Base-by-base conservation (phyloP, 2,888 invertebrate genomes). In the Ophioninae sp. region DNA sequence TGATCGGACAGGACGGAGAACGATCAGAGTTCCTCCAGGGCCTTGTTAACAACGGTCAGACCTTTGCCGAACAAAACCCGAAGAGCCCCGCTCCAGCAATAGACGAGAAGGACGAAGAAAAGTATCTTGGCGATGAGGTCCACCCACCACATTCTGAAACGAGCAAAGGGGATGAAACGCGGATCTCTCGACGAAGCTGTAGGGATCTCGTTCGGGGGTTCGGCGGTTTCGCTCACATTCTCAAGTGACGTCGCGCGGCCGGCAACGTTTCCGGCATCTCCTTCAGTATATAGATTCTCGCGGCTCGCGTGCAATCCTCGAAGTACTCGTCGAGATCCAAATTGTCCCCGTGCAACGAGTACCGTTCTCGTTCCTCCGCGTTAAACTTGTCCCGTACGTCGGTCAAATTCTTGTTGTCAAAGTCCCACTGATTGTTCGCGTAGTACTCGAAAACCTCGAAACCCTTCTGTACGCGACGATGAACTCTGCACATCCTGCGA, bases 401-500 rank as follows among this genome's bases (percentile, higher is more conserved):
- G 8, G 95, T 92, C 0, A 96, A 94, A 85, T 95, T 95, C 72
- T 95, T 94, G 23, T 97, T 97, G 65, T 95, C 95, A 92, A 98
- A 97, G 89, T 96, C 96, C 98, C 98, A 98, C 85, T 97, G 97
- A 90, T 97, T 97, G 91, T 96, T 97, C 0, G 98, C 97, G 93
- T 98, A 98, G 91, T 98, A 98, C 90, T 98, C 97, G 89, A 98
- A 96, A 0, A 97, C 96, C 89, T 97, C 97, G 89, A 98, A 97
- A 0, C 98, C 97, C 93, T 97, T 97, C 86, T 95, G 95, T 88
- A 98, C 96, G 68, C 97, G 95, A 79, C 96, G 95, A 87, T 98
- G 98, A 1, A 98, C 96, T 72, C 96, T 95, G 89, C 97, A 96
- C 90, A 98, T 94, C 41, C 98, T 98, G 91, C 0, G 82, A 61